Evolutionary conservation across 2,797 vertebrate species (phyloP), one percentile per base, ranked within the genome.

Genomic region (Liasis olivaceus): DNA sequence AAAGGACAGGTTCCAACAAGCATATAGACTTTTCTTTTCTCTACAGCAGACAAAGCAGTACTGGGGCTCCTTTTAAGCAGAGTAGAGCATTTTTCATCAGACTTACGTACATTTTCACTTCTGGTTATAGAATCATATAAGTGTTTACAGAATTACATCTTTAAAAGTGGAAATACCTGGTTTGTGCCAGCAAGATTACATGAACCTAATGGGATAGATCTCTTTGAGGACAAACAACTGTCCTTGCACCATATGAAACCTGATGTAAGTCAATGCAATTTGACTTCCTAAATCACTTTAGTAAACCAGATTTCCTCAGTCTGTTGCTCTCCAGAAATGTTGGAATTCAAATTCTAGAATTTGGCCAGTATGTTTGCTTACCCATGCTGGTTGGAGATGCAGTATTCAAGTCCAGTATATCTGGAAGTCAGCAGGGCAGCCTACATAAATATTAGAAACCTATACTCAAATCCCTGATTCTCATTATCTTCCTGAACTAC

Each of bases 91-190:
- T 63, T 60, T 51, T 59, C n/a, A 12, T n/a, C 59, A 47, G 4
- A 11, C 15, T 42, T 28, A 87, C 47, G 8, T 28, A 22, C 11
- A 59, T 4, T 81, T 36, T 72, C 20, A 85, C 20, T 31, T 64
- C 6, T 8, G 47, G 0, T 0, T 0, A 0, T n/a, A n/a, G 64
- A 1, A 1, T 59, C 36, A 62, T 88, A 28, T 42, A 42, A 24
- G 6, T 17, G 5, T 8, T 60, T 88, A 6, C 42, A 81, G 58
- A 54, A 58, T 54, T 88, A 20, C 11, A 24, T 7, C 8, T 20
- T 77, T n/a, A 81, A 31, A 8, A 22, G 6, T 3, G 2, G 9
- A 77, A 31, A 20, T 28, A 66, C 12, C 15, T 15, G 15, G 28
- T 24, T 26, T 56, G 22, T 36, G 24, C 42, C 62, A 84, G 47